Evolutionary conservation across 1,140 invertebrate genomes (phyloP).

Genomic region (Drosophila kepulauana): DNA sequence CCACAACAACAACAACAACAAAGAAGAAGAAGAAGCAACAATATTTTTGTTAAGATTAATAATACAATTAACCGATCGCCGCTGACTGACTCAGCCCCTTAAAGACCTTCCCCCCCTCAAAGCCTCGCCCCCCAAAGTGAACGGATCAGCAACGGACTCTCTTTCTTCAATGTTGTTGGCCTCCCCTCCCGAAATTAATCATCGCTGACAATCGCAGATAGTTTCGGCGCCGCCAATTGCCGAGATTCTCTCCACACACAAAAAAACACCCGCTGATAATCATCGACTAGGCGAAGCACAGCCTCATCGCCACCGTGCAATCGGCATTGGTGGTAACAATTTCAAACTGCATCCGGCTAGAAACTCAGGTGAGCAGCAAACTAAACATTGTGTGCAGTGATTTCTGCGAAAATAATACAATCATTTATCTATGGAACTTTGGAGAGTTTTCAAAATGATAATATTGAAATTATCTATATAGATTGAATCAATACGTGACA

Average conservation of each 20-base stretch:
- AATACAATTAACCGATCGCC: conserved; percentile 25
- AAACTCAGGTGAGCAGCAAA: conserved; percentile 65
- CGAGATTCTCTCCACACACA: neutral
- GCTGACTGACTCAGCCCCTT: conserved; percentile 26
- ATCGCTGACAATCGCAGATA: conserved; percentile 14
- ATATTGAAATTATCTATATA: too few relatives aligned
- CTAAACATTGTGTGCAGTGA: too few relatives aligned
- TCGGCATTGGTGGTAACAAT: conserved; percentile 37
- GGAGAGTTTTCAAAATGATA: too few relatives aligned
- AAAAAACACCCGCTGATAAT: neutral
- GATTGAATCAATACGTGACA: too few relatives aligned
- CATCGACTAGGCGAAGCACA: conserved; percentile 17
- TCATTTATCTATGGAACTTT: too few relatives aligned
- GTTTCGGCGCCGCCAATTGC: neutral
- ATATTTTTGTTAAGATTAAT: conserved; percentile 38
- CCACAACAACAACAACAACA: conserved; percentile 1
- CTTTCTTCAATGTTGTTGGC: conserved; percentile 27
- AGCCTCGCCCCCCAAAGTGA: neutral
- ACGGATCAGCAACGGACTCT: neutral
- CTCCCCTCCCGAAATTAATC: neutral
- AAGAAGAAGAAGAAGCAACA: conserved; percentile 1
- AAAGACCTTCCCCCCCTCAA: neutral
- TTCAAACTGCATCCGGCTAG: conserved; percentile 70
- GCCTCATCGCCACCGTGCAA: conserved; percentile 42
- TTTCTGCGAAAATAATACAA: too few relatives aligned